A percentile compares a stretch with the other conserved stretches of the same genome.
These are phyloP conservation scores for Diorhabda elongata DNA, from an alignment of 1,140 invertebrate genomes.

Conservation along the genomic window DNA sequence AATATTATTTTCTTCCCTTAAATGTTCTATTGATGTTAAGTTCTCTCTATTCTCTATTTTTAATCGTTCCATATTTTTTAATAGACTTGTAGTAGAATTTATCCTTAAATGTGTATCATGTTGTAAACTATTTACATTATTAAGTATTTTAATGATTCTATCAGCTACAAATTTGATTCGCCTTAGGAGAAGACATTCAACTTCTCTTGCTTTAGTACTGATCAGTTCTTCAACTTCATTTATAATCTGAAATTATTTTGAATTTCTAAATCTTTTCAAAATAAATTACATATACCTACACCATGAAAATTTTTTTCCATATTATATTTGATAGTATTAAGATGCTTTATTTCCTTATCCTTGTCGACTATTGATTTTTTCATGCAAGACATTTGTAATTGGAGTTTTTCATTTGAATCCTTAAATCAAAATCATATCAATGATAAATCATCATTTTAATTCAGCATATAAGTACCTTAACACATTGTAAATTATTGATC, in stretches of 20 bases:
- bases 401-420: constrained; percentile 20
- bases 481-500: constrained; percentile 22
- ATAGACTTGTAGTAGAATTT: constrained; percentile 21
- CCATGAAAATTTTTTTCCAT: constrained; percentile 21
- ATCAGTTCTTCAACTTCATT: constrained; percentile 21
- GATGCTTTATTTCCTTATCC: constrained; percentile 23
- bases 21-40: constrained; percentile 14
- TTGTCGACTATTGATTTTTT: constrained; percentile 24
- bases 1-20: constrained; percentile 26
- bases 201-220: constrained; percentile 15
- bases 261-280: constrained; percentile 7
- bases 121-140: constrained; percentile 24
- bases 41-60: constrained; percentile 23
- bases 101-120: constrained; percentile 23
- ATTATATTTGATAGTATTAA: constrained; percentile 15
- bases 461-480: constrained; percentile 19
- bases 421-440: constrained; percentile 14
- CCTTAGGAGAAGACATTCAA: constrained; percentile 17
- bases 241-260: constrained; percentile 23
- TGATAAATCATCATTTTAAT: constrained; percentile 1
- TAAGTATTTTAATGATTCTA: constrained; percentile 19
- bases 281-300: constrained; percentile 14
- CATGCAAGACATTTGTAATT: constrained; percentile 21
- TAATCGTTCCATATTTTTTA: constrained; percentile 25
- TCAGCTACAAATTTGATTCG: constrained; percentile 19